phyloP scores from a whole-genome alignment of 2,113 vertebrate species.

The Tursiops truncatus region DNA sequence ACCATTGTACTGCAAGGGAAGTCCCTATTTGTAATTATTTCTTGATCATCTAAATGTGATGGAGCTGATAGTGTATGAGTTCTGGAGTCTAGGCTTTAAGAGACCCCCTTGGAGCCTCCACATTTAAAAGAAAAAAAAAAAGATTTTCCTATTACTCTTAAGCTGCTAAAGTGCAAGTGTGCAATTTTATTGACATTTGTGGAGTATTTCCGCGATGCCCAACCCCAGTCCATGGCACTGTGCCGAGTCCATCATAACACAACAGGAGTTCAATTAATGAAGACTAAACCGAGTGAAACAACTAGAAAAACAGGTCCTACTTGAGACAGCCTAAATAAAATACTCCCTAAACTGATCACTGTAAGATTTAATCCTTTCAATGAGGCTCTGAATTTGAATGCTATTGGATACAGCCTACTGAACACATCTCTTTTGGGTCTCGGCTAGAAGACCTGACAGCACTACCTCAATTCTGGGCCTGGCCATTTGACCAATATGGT shows the following conservation, averaged over 20 bases:
- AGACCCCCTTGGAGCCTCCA: neutral
- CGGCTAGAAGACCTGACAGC: neutral
- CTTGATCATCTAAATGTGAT: neutral
- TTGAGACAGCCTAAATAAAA: neutral
- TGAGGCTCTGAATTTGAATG: neutral
- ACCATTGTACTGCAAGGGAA: neutral
- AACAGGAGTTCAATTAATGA: neutral
- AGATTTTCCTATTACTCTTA: neutral
- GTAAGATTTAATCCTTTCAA: neutral
- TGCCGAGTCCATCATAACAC: neutral
- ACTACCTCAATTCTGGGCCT: neutral
- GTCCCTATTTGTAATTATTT: neutral
- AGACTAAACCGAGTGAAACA: neutral
- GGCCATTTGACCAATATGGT: neutral
- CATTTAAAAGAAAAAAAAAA: neutral
- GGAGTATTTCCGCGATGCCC: neutral
- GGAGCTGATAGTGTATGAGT: neutral
- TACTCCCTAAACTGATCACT: neutral
- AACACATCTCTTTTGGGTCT: neutral
- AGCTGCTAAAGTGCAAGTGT: neutral
- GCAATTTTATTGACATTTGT: neutral
- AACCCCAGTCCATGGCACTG: neutral
- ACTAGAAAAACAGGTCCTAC: neutral
- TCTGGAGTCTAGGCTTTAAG: neutral
- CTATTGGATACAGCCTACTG: neutral